These are phyloP conservation scores for Cantharis rufa DNA, from an alignment of 2,888 invertebrate genomes.

Conservation along the genomic window DNA sequence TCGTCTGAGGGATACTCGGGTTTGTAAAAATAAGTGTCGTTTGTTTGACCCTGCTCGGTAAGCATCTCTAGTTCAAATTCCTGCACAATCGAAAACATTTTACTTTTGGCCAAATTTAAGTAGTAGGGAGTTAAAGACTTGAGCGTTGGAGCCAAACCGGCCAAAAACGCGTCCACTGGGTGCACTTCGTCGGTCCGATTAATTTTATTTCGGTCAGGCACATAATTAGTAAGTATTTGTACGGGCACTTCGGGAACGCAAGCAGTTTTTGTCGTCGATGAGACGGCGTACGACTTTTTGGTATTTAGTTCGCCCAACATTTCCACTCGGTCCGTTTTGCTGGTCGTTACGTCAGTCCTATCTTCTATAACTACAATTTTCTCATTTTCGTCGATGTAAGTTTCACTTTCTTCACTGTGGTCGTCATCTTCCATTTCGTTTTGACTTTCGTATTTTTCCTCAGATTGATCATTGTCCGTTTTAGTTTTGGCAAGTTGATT, in stretches of 20 bases:
- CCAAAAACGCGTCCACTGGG: constrained; percentile 30
- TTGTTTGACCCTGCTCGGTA: constrained; percentile 5
- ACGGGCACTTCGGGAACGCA: not conserved
- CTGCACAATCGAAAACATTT: constrained; percentile 31
- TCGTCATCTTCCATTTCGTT: not conserved
- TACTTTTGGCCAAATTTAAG: constrained; percentile 32
- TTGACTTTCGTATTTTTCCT: not conserved
- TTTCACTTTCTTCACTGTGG: not conserved
- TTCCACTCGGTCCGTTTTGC: not conserved
- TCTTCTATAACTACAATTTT: not conserved
- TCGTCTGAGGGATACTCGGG: not conserved
- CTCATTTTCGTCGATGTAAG: not conserved
- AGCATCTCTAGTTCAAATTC: constrained; percentile 30
- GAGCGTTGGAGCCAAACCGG: constrained; percentile 29
- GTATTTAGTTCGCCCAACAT: not conserved
- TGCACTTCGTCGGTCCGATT: not conserved
- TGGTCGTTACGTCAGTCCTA: not conserved
- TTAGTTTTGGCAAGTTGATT: not conserved
- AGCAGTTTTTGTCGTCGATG: not conserved
- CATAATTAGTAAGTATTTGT: constrained; percentile 7
- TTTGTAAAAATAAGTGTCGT: not conserved
- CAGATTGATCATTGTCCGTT: not conserved
- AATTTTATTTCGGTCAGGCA: constrained; percentile 11
- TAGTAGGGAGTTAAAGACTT: constrained; percentile 26
- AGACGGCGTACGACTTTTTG: not conserved